These are phyloP conservation scores for Tragelaphus buxtoni DNA, from an alignment of 2,113 vertebrate genomes.

Conservation along the genomic window DNA sequence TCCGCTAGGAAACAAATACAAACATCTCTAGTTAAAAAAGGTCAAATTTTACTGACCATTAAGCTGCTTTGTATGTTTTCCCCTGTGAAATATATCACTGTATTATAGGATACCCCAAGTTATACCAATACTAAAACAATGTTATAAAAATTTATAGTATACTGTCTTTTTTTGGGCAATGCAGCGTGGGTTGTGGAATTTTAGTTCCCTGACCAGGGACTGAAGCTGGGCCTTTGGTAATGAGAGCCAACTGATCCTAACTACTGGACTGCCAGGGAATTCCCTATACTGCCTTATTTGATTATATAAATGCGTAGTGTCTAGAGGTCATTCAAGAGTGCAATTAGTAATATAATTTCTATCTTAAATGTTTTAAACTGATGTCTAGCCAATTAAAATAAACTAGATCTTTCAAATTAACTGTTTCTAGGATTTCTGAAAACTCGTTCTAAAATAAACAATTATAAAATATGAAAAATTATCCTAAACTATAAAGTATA, in stretches of 20 bases:
- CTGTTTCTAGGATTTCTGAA: conserved; percentile 31
- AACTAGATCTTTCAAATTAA: conserved; percentile 58
- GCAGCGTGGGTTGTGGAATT: neutral
- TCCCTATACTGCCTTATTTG: neutral
- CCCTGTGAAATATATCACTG: neutral
- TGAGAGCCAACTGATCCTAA: neutral
- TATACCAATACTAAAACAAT: neutral
- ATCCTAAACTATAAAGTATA: neutral
- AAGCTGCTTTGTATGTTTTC: neutral
- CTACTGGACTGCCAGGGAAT: neutral
- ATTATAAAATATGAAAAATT: conserved; percentile 23
- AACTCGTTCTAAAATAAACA: conserved; percentile 37
- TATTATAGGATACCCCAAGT: neutral
- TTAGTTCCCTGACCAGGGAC: neutral
- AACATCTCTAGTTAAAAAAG: conserved; percentile 30
- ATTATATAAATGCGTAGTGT: neutral
- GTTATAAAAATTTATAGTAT: neutral
- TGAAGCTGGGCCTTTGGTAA: neutral
- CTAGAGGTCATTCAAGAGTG: neutral
- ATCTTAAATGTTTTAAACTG: conserved; percentile 28
- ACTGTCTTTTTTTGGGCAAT: neutral
- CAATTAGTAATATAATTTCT: neutral
- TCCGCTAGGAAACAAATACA: conserved; percentile 85
- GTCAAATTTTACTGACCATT: neutral
- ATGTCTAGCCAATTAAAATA: conserved; percentile 9